Percentiles rank a stretch among this genome's conserved stretches.
These are phyloP conservation scores for Camelus dromedarius DNA, from an alignment of 2,113 vertebrate species.

Conservation along the genomic window DNA sequence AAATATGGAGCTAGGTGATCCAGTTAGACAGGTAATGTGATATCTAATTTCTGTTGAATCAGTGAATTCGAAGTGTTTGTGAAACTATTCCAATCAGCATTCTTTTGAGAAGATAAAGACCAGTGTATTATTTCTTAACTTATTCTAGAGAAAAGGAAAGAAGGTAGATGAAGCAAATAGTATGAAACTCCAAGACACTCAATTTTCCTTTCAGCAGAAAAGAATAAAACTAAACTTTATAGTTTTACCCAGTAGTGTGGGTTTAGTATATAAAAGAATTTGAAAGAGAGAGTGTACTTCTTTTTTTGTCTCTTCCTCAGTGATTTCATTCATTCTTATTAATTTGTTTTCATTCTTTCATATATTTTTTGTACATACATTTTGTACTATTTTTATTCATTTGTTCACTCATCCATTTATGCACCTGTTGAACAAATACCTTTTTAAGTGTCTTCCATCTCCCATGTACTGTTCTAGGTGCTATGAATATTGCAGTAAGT, in stretches of 20 bases:
- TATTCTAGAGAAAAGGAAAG: background rate
- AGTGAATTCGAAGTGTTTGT: background rate
- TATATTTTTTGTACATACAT: background rate
- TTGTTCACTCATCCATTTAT: background rate
- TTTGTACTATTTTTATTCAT: background rate
- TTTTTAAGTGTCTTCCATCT: background rate
- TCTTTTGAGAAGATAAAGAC: background rate
- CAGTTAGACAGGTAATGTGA: background rate
- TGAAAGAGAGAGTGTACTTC: background rate
- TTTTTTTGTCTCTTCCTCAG: background rate
- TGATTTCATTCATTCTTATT: background rate
- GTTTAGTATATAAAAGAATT: background rate
- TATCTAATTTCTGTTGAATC: background rate
- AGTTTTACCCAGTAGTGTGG: background rate
- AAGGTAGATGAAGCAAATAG: background rate
- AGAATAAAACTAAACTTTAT: background rate
- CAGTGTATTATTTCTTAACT: background rate
- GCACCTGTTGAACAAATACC: background rate
- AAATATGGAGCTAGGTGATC: background rate
- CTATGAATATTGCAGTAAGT: background rate
- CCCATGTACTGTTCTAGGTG: background rate
- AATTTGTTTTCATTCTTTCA: background rate
- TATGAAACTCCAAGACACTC: background rate
- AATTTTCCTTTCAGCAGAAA: slow-evolving; percentile 6
- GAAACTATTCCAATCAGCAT: background rate